These are phyloP conservation scores for Stenodema calcarata DNA, from an alignment of 2,888 invertebrate genomes.

Conservation along the genomic window DNA sequence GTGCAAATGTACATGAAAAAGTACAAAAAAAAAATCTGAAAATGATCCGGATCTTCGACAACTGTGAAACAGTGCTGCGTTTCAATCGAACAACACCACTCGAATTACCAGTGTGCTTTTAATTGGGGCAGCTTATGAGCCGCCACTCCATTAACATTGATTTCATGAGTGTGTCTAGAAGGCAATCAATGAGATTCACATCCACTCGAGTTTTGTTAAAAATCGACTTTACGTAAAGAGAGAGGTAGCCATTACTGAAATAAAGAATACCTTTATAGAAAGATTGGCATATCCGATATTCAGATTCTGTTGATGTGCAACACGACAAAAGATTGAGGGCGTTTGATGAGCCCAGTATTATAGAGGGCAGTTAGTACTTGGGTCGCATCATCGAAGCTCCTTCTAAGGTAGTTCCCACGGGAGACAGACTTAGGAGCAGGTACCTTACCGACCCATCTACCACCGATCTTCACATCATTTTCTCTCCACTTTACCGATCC, in stretches of 20 bases:
- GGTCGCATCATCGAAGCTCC: not conserved
- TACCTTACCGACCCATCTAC: not conserved
- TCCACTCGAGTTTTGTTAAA: not conserved
- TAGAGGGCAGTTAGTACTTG: conserved; percentile 11
- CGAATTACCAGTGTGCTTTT: too few species aligned
- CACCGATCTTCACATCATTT: not conserved
- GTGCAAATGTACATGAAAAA: too few species aligned
- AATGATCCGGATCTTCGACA: too few species aligned
- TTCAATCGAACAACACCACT: too few species aligned
- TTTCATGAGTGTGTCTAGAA: too few species aligned
- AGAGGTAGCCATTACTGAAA: not conserved
- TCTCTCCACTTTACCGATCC: not conserved
- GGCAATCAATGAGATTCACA: too few species aligned
- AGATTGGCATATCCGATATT: conserved; percentile 11
- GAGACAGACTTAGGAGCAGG: not conserved
- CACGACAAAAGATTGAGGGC: conserved; percentile 29
- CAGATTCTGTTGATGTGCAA: not conserved
- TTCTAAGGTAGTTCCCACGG: conserved; percentile 35
- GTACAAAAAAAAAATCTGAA: too few species aligned
- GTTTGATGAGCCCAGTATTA: not conserved
- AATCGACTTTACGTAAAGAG: not conserved
- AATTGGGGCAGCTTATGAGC: too few species aligned
- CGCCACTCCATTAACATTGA: too few species aligned
- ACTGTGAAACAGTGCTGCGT: too few species aligned
- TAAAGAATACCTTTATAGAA: conserved; percentile 4